Percentiles rank a stretch among this genome's conserved stretches.
phyloP scores from a whole-genome alignment of 2,888 invertebrate species.

The Mesodorylaimus sp. region DNA sequence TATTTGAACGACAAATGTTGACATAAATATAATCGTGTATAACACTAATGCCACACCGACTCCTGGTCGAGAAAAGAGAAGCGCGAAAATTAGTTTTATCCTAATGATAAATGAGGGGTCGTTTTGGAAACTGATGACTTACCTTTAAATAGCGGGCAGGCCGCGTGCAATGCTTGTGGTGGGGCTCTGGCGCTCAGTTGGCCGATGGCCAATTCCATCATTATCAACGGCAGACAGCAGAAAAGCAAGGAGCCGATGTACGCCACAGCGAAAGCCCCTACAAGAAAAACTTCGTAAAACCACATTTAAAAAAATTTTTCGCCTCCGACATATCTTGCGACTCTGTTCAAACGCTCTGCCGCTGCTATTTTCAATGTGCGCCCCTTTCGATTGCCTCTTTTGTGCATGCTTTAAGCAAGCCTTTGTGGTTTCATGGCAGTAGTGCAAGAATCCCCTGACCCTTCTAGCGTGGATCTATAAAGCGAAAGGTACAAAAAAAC shows the following conservation, averaged over 20 bases:
- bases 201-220: conserved; percentile 26
- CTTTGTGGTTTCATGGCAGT: too few relatives aligned
- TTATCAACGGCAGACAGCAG: conserved; percentile 22
- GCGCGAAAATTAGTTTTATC: not conserved
- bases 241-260: conserved; percentile 20
- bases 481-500: too few relatives aligned
- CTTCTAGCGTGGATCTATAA: too few relatives aligned
- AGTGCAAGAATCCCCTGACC: too few relatives aligned
- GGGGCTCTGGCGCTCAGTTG: conserved; percentile 28
- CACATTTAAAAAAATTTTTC: not conserved
- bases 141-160: conserved; percentile 27
- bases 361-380: too few relatives aligned
- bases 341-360: too few relatives aligned
- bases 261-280: conserved; percentile 26
- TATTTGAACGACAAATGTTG: conserved; percentile 9
- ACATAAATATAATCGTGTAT: conserved; percentile 18
- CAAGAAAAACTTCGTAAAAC: conserved; percentile 12
- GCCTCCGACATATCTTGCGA: too few relatives aligned
- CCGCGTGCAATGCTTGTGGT: conserved; percentile 21
- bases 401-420: too few relatives aligned
- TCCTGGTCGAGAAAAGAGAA: conserved; percentile 14
- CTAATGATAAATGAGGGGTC: not conserved
- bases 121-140: not conserved
- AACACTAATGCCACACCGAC: conserved; percentile 25
- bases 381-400: too few relatives aligned